Conservation (phyloP, 1,140 invertebrate species). For the Adelges cooleyi region DNA sequence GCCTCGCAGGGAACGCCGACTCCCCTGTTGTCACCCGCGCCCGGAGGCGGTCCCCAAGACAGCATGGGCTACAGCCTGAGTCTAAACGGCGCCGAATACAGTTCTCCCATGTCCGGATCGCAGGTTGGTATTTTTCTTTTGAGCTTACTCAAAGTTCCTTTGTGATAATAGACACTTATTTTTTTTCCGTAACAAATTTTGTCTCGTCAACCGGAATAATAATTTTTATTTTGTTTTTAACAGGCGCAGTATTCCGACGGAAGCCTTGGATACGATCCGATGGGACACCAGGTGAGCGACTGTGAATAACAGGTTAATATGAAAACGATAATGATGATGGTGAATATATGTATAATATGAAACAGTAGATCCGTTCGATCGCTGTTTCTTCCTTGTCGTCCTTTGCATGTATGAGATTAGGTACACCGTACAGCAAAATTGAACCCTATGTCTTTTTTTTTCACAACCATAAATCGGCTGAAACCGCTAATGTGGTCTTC, state of each 20-base stretch:
- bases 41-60: conserved; percentile 58
- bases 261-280: conserved; percentile 75
- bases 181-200: background rate
- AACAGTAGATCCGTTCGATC: too few relatives aligned
- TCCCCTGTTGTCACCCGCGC: conserved; percentile 86
- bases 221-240: conserved; percentile 28
- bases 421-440: too few relatives aligned
- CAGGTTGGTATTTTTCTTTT: conserved; percentile 24
- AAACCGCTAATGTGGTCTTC: too few relatives aligned
- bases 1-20: conserved; percentile 74
- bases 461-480: too few relatives aligned
- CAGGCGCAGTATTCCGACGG: conserved; percentile 65
- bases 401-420: too few relatives aligned
- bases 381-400: too few relatives aligned
- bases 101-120: conserved; percentile 37
- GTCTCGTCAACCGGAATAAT: background rate
- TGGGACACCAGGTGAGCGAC: conserved; percentile 52
- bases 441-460: too few relatives aligned
- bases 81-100: conserved; percentile 63
- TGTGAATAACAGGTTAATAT: conserved; percentile 27
- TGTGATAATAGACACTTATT: too few relatives aligned
- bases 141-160: too few relatives aligned
- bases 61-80: conserved; percentile 80
- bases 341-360: too few relatives aligned
- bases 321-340: too few relatives aligned